Base-by-base conservation (phyloP, 2,113 vertebrate genomes). In the Empidonax traillii region DNA sequence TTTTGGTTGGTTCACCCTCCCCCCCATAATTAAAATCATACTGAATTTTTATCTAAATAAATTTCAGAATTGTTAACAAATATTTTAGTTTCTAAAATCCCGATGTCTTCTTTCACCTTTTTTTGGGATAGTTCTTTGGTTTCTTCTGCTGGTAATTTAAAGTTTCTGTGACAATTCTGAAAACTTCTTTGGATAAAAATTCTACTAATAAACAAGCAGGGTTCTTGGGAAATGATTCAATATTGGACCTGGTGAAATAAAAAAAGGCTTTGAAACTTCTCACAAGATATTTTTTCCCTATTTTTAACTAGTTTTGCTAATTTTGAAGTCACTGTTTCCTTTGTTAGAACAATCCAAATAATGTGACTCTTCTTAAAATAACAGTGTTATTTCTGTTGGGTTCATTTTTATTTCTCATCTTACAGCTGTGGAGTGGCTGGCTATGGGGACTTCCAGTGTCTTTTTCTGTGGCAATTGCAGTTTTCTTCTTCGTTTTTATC, bases 361-460 rank as follows among this genome's bases (percentile, higher is more conserved):
- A 97, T 94, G 89, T 97, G 97, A 98, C 92, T 96, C 68, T 95
- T 80, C 73, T 94, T 80, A 94, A 95, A 95, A 96, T 94, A 97
- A 87, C 94, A 95, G 80, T 85, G 55, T 97, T 97, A 89, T 65
- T 97, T 98, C 89, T 93, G 39, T 94, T 89, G 66, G 81, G 80
- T 92, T 85, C 7, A 63, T 85, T 97, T 97, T 89, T 77, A 68
- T 83, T 75, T 92, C 82, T 89, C 28, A 0, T 93, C 63, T 87
- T 43, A 82, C 69, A 94, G 78, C 69, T 46, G 13, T 49, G 22
- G 55, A 58, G 41, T 56, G 44, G 24, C 67, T 93, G 43, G 33
- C 49, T 68, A 0, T 35, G 39, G 58, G 43, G 51, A 76, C 23
- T 59, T 41, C 55, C 68, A 77, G 23, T 66, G 76, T 95, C 93